phyloP scores from a whole-genome alignment of 2,888 invertebrate genomes.

The Druceiella hillmani region DNA sequence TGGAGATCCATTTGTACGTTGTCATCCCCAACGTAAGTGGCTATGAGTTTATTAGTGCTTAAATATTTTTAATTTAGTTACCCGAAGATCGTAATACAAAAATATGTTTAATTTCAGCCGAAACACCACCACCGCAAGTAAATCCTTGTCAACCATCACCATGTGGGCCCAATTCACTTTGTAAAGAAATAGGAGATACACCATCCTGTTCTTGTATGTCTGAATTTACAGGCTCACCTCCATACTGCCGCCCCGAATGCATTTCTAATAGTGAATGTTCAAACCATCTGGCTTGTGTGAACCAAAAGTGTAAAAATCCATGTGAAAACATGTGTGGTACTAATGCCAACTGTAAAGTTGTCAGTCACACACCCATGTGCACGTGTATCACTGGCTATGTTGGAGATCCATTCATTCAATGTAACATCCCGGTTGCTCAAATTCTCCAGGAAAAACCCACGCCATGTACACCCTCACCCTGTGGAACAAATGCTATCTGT shows the following conservation, averaged over 20 bases:
- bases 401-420: slow-evolving; percentile 73
- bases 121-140: slow-evolving; percentile 31
- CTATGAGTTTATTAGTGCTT: slow-evolving; percentile 15
- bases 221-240: slow-evolving; percentile 63
- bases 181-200: slow-evolving; percentile 51
- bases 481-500: slow-evolving; percentile 61
- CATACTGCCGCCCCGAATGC: slow-evolving; percentile 70
- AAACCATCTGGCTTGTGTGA: slow-evolving; percentile 62
- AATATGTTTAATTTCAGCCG: slow-evolving; percentile 28
- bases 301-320: slow-evolving; percentile 72
- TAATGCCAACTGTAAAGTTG: slow-evolving; percentile 70
- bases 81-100: background rate
- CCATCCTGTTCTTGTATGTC: slow-evolving; percentile 68
- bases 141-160: slow-evolving; percentile 71
- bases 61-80: slow-evolving; percentile 4
- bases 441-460: slow-evolving; percentile 37
- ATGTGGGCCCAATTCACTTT: slow-evolving; percentile 68
- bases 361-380: slow-evolving; percentile 73
- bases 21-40: slow-evolving; percentile 45
- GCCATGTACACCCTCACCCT: slow-evolving; percentile 58
- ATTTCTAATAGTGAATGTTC: slow-evolving; percentile 66
- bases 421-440: slow-evolving; percentile 37
- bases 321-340: slow-evolving; percentile 67
- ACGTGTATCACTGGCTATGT: slow-evolving; percentile 61
- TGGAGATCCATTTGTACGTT: slow-evolving; percentile 66